Percentiles rank a stretch among this genome's conserved stretches.
Conservation (phyloP, 64 coral and sea anemone species). For the Porites lutea region DNA sequence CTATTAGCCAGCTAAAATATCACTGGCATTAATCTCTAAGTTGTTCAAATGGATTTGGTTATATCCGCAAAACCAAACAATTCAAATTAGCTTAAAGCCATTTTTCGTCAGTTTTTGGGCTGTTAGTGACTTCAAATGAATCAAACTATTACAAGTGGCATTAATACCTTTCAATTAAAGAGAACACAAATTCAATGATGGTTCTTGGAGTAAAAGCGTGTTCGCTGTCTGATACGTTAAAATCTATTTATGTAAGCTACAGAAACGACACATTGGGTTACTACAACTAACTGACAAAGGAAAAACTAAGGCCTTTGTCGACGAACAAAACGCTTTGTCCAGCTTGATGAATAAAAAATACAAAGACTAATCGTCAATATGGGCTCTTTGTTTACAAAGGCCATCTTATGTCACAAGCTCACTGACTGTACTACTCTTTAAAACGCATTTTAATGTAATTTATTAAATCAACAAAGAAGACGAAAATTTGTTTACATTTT, state of each 20-base stretch:
- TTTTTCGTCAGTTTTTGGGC: neutral
- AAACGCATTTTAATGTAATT: no score
- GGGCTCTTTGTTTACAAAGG: constrained; percentile 15
- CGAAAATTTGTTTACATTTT: no score
- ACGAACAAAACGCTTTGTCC: neutral
- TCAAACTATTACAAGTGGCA: neutral
- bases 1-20: neutral
- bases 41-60: neutral
- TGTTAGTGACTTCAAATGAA: neutral
- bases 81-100: neutral
- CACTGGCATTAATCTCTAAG: neutral
- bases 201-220: neutral
- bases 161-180: neutral
- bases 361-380: neutral
- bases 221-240: neutral
- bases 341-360: neutral
- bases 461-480: no score
- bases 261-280: constrained; percentile 37
- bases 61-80: neutral
- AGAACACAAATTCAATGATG: neutral
- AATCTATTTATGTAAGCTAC: neutral
- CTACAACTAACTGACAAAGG: neutral
- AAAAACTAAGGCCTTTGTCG: constrained; percentile 3
- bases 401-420: neutral
- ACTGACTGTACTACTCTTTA: no score